Conservation (phyloP, 2,797 vertebrate species). For the Microctenopoma steveboyesi region DNA sequence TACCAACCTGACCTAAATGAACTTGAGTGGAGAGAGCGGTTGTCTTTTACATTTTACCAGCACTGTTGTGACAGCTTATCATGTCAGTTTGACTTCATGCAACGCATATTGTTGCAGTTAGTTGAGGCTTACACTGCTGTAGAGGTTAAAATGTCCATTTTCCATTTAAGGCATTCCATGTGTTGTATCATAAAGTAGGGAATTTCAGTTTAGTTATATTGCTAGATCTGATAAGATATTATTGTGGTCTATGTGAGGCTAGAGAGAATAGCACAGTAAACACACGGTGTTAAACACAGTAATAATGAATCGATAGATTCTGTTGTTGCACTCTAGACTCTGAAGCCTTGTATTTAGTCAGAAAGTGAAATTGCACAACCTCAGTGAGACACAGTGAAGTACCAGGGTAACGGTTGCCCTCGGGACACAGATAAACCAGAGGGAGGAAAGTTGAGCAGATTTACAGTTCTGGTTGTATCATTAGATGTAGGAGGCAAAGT, state of each 20-base stretch:
- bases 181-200: neutral
- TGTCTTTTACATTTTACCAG: constrained; percentile 18
- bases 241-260: neutral
- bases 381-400: constrained; percentile 35
- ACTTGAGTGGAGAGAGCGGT: constrained; percentile 21
- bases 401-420: constrained; percentile 53
- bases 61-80: neutral
- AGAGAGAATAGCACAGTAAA: neutral
- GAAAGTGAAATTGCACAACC: constrained; percentile 34
- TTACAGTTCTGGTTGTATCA: constrained; percentile 70
- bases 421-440: constrained; percentile 55
- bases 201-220: neutral
- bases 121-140: neutral
- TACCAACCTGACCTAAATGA: constrained; percentile 41
- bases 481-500: constrained; percentile 64
- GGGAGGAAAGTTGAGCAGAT: constrained; percentile 72
- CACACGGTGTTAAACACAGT: no score
- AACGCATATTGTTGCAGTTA: neutral
- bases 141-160: neutral
- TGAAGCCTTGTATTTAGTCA: constrained; percentile 1
- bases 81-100: constrained; percentile 4
- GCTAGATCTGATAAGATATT: neutral
- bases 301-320: constrained; percentile 2
- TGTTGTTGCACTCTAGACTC: constrained; percentile 24
- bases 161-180: neutral